Evolutionary conservation across 2,888 invertebrate species (phyloP).

Genomic region (Nephrotoma guestfalica): DNA sequence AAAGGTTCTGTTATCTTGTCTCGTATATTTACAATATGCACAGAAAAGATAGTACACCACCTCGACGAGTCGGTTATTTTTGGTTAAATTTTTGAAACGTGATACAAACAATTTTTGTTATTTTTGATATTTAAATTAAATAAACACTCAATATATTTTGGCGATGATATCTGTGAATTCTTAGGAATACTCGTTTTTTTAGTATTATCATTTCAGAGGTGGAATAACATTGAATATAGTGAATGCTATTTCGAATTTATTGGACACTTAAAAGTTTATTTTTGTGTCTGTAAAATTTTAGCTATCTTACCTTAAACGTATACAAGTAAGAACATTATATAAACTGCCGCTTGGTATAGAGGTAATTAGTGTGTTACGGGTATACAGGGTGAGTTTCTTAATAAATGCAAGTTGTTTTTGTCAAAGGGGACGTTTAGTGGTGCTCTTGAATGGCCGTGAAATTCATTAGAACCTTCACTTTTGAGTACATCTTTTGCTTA

Average conservation of each 20-base stretch:
- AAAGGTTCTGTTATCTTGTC: neutral
- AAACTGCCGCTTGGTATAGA: neutral
- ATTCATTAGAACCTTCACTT: too few species aligned
- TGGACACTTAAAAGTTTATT: neutral
- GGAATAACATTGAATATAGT: neutral
- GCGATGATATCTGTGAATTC: neutral
- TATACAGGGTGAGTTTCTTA: too few species aligned
- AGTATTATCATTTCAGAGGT: neutral
- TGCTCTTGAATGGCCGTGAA: too few species aligned
- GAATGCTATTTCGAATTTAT: neutral
- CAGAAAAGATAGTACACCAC: neutral
- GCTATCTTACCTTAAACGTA: neutral
- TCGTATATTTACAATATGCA: neutral
- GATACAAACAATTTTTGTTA: neutral
- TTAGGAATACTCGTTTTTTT: neutral
- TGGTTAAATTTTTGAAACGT: neutral
- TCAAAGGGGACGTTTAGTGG: too few species aligned
- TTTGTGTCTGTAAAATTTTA: neutral
- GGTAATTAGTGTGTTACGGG: too few species aligned
- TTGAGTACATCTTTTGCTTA: too few species aligned
- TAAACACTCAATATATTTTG: neutral
- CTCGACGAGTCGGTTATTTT: neutral
- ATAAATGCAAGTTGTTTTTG: too few species aligned
- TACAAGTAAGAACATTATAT: neutral
- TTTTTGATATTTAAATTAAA: neutral